Base-by-base conservation (phyloP, 1,140 invertebrate species). In the Yoshiicerus persimilis region DNA sequence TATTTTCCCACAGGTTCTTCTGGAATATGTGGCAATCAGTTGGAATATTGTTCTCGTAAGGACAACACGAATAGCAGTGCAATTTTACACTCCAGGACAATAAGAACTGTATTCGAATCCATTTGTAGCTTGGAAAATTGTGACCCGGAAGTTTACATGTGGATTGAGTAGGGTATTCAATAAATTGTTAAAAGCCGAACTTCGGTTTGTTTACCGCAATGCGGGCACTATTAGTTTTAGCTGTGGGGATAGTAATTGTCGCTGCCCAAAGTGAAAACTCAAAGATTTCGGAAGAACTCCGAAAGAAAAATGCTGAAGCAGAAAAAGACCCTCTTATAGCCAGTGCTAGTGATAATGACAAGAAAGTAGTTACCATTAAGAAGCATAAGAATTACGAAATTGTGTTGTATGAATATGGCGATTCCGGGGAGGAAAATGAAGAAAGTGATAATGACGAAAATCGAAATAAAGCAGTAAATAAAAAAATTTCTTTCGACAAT, bases 321-420 rank as follows among this genome's bases (percentile, higher is more conserved):
- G 30, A 36, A n/a, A 25, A 1, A 70, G 64, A 70, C 6, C 64
- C 75, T 23, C 32, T 36, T 84, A 13, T 38, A 56, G 27, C 39
- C 70, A 39, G 38, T 39, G 86, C 27, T 8, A 62, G 36, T 64
- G 39, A 30, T 62, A n/a, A 38, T 27, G 47, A 36, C 47, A 88
- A 66, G 25, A 88, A 87, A 83, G 70, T 86, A 6, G 85, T 88
- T 10, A 85, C 84, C 1, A 85, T 88, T 6, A 88, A 88, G 83
- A 88, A 88, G 34, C 66, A 88, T 39, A 88, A 88, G 75, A 88
- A 88, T 34, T 88, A 88, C 62, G 88, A 88, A 38, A 88, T 88
- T 39, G 66, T 88, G 16, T 30, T 88, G 34, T 88, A 88, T 32
- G 88, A 88, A 66, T 88, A 88, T 34, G 64, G 27, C 6, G 70